Evolutionary conservation across 2,797 vertebrate species (phyloP).

Genomic region (Petrocephalus schoutedeni): DNA sequence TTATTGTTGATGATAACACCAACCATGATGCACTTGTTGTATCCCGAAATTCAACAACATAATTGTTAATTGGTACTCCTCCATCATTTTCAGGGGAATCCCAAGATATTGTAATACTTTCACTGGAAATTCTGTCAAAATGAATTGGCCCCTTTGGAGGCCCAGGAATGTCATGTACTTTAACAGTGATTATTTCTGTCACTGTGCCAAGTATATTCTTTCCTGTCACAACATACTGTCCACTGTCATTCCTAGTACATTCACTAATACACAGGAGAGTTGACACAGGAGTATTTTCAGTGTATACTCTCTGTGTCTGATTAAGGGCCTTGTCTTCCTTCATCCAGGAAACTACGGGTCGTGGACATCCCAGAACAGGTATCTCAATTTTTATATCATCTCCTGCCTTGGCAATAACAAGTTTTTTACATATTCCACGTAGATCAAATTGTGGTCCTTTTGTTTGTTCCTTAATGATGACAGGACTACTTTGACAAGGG

Average conservation of each 20-base stretch:
- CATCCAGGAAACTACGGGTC: conserved; percentile 88
- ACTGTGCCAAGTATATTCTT: conserved; percentile 92
- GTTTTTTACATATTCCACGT: conserved; percentile 83
- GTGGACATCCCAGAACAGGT: conserved; percentile 88
- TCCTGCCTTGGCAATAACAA: conserved; percentile 86
- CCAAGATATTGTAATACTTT: conserved; percentile 85
- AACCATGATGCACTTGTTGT: conserved; percentile 86
- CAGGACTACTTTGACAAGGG: conserved; percentile 82
- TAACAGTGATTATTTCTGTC: conserved; percentile 79
- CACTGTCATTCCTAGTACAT: conserved; percentile 81
- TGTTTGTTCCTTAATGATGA: conserved; percentile 82
- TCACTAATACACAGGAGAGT: conserved; percentile 83
- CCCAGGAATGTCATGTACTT: conserved; percentile 93
- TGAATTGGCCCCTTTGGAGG: conserved; percentile 91
- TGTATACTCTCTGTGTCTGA: conserved; percentile 81
- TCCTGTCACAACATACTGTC: conserved; percentile 80
- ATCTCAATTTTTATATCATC: conserved; percentile 96
- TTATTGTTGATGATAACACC: conserved; percentile 80
- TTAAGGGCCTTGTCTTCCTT: conserved; percentile 81
- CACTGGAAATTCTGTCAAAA: conserved; percentile 87
- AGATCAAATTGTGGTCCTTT: conserved; percentile 89
- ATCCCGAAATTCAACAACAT: conserved; percentile 86
- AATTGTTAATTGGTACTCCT: conserved; percentile 94
- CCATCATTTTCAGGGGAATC: conserved; percentile 90
- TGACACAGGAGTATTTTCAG: conserved; percentile 81